phyloP scores from a whole-genome alignment of 2,797 vertebrate genomes.

The Pipistrellus kuhlii region DNA sequence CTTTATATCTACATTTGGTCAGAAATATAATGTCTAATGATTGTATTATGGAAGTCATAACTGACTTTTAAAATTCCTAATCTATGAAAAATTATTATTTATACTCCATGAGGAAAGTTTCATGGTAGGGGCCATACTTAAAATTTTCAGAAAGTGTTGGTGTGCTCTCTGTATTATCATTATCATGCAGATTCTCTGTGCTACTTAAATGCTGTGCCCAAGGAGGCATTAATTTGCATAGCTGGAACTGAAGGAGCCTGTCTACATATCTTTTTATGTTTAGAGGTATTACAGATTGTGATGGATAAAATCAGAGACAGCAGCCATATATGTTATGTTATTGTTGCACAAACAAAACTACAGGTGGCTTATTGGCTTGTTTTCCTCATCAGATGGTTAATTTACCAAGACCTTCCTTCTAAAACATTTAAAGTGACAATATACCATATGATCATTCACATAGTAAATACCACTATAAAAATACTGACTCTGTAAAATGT shows the following conservation, averaged over 20 bases:
- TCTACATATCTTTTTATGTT: neutral
- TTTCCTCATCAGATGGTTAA: conserved; percentile 47
- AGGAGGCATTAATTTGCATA: neutral
- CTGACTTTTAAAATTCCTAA: neutral
- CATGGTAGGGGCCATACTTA: neutral
- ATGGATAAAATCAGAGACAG: neutral
- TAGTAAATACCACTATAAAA: neutral
- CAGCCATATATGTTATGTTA: neutral
- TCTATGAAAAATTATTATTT: neutral
- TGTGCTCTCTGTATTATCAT: neutral
- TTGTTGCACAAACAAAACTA: conserved; percentile 51
- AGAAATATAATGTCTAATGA: neutral
- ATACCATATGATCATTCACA: conserved; percentile 35
- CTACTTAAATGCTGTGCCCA: neutral
- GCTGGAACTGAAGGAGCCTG: neutral
- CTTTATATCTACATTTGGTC: neutral
- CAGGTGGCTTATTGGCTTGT: conserved; percentile 38
- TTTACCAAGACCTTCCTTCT: conserved; percentile 3
- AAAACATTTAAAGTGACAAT: conserved; percentile 30
- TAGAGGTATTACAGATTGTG: conserved; percentile 31
- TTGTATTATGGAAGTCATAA: neutral
- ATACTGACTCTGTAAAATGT: neutral
- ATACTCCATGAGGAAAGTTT: neutral
- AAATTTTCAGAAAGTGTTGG: neutral
- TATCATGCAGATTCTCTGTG: neutral